phyloP scores from a whole-genome alignment of 2,797 vertebrate genomes.

The Pangasius krempfi region DNA sequence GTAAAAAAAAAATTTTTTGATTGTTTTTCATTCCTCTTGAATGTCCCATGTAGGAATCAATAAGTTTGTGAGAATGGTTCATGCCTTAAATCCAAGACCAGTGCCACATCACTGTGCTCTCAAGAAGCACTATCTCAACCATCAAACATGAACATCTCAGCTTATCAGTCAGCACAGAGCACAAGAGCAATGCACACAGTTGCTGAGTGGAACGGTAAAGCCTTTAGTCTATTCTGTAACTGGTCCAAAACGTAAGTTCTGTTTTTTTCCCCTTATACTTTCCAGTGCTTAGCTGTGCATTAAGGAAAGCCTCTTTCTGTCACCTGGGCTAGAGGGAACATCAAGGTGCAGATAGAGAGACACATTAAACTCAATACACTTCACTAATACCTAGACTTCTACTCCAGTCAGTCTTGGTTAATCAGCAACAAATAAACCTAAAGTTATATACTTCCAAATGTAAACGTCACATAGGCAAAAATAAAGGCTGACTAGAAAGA shows the following conservation, averaged over 20 bases:
- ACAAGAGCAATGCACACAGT: constrained; percentile 40
- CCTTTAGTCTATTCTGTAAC: constrained; percentile 47
- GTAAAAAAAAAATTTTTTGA: background rate
- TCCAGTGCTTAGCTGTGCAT: constrained; percentile 52
- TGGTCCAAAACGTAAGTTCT: constrained; percentile 47
- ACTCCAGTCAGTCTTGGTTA: background rate
- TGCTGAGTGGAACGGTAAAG: constrained; percentile 51
- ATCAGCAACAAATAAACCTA: constrained; percentile 56
- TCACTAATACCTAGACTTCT: background rate
- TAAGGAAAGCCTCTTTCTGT: constrained; percentile 45
- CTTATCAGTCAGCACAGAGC: constrained; percentile 55
- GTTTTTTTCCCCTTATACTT: constrained; percentile 32
- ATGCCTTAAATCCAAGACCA: constrained; percentile 35
- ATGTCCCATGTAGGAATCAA: constrained; percentile 22
- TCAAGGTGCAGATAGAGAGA: constrained; percentile 29
- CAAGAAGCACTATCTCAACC: constrained; percentile 31
- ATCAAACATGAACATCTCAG: constrained; percentile 56
- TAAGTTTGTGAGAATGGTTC: constrained; percentile 18
- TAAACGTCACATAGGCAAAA: background rate
- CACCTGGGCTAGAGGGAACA: constrained; percentile 60
- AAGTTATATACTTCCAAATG: background rate
- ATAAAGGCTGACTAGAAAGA: constrained; percentile 20
- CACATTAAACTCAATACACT: background rate
- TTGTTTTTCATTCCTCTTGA: background rate
- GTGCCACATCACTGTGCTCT: constrained; percentile 28